Evolutionary conservation across 2,797 vertebrate species (phyloP).

Genomic region (Sternotherus odoratus): DNA sequence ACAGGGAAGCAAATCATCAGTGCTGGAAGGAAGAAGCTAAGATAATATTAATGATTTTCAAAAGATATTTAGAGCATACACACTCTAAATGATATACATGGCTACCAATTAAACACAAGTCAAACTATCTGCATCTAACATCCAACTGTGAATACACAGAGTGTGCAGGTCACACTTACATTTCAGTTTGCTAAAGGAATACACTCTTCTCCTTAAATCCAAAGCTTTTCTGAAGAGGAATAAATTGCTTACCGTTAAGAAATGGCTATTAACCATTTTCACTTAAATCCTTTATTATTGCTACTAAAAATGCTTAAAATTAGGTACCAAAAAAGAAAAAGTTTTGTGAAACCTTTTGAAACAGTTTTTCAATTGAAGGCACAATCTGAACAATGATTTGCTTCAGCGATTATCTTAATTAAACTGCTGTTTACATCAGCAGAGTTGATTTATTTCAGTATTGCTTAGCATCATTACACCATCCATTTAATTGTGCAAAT

Average conservation of each 20-base stretch:
- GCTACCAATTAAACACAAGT: slow-evolving; percentile 60
- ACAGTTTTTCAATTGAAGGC: slow-evolving; percentile 63
- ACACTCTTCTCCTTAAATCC: slow-evolving; percentile 16
- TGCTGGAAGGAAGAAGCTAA: slow-evolving; percentile 28
- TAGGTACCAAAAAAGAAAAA: neutral
- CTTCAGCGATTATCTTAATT: slow-evolving; percentile 76
- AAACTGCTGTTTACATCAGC: slow-evolving; percentile 68
- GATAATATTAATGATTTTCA: slow-evolving; percentile 36
- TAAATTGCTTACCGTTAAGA: slow-evolving; percentile 42
- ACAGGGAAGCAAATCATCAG: slow-evolving; percentile 58
- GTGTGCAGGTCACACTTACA: neutral
- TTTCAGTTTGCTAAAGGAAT: neutral
- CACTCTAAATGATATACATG: slow-evolving; percentile 9
- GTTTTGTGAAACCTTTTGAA: slow-evolving; percentile 38
- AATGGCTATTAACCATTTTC: neutral
- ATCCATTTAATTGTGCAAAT: slow-evolving; percentile 49
- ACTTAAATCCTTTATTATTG: neutral
- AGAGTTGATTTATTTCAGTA: slow-evolving; percentile 67
- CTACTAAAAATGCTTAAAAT: slow-evolving; percentile 9
- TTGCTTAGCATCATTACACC: slow-evolving; percentile 63
- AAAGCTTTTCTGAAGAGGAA: slow-evolving; percentile 21
- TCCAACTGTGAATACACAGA: neutral
- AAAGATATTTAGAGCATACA: slow-evolving; percentile 8
- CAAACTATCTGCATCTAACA: slow-evolving; percentile 25
- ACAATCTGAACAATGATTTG: slow-evolving; percentile 63